Evolutionary conservation across 2,797 vertebrate species (phyloP).

Genomic region (Aldrovandia affinis): DNA sequence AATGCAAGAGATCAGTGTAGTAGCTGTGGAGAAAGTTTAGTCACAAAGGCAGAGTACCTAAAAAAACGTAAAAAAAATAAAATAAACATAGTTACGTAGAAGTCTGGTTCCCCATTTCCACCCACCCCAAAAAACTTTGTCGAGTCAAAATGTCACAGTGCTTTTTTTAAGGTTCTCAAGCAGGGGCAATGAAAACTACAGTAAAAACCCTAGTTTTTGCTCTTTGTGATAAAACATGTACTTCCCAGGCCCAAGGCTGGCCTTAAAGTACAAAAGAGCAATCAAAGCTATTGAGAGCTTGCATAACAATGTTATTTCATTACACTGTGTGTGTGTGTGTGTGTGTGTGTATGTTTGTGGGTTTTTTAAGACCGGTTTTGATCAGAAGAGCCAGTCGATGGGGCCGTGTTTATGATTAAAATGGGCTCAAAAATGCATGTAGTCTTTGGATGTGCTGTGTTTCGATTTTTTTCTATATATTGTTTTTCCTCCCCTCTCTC

Average conservation of each 20-base stretch:
- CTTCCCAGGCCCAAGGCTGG: slow-evolving; percentile 38
- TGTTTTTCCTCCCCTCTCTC: slow-evolving; percentile 23
- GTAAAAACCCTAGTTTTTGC: slow-evolving; percentile 30
- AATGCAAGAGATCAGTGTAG: too few relatives aligned
- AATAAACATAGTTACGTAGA: too few relatives aligned
- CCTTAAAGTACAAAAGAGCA: slow-evolving; percentile 58
- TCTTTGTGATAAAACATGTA: slow-evolving; percentile 35
- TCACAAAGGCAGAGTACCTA: slow-evolving; percentile 15
- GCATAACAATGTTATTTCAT: slow-evolving; percentile 44
- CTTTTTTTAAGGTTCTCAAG: slow-evolving; percentile 31
- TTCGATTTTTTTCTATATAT: slow-evolving; percentile 20
- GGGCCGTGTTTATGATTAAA: slow-evolving; percentile 50
- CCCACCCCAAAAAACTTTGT: not conserved
- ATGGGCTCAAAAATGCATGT: slow-evolving; percentile 31
- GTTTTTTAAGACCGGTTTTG: slow-evolving; percentile 37
- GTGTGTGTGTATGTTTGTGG: too few relatives aligned
- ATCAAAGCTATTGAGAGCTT: slow-evolving; percentile 43
- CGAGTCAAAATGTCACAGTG: not conserved
- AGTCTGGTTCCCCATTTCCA: not conserved
- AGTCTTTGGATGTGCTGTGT: not conserved
- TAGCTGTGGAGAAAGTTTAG: slow-evolving; percentile 15
- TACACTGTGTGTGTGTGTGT: not conserved
- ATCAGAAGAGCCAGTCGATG: slow-evolving; percentile 58
- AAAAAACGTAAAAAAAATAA: not conserved
- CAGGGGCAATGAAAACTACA: slow-evolving; percentile 48